phyloP scores from a whole-genome alignment of 2,888 invertebrate genomes.

The Patella caerulea region DNA sequence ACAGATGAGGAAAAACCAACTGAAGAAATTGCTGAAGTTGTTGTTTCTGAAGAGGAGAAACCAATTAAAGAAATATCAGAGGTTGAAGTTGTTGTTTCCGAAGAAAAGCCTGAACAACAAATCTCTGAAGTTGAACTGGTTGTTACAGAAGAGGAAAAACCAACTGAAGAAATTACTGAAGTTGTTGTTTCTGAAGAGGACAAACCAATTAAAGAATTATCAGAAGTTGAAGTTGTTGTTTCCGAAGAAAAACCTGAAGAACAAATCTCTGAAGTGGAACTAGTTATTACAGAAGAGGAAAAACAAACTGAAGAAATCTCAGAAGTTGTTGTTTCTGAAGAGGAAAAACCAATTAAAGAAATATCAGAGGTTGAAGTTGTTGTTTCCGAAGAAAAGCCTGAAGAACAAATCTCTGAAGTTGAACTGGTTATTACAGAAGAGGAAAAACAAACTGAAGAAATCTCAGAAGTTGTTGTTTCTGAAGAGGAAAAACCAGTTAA shows the following conservation, averaged over 20 bases:
- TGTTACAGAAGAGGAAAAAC: not conserved
- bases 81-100: not conserved
- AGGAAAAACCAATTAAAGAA: constrained; percentile 14
- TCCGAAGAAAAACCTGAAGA: constrained; percentile 14
- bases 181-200: not conserved
- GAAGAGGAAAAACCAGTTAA: not conserved
- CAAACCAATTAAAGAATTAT: constrained; percentile 4
- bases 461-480: not conserved
- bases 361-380: not conserved
- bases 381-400: constrained; percentile 13
- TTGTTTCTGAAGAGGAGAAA: constrained; percentile 18
- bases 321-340: constrained; percentile 10
- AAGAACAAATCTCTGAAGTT: not conserved
- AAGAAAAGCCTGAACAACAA: constrained; percentile 17
- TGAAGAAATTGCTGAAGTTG: constrained; percentile 32
- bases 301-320: constrained; percentile 21
- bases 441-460: not conserved
- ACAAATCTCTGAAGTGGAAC: constrained; percentile 22
- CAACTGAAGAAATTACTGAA: not conserved
- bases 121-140: constrained; percentile 16
- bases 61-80: constrained; percentile 18
- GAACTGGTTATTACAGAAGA: not conserved
- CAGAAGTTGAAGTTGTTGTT: not conserved
- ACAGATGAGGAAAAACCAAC: constrained; percentile 31
- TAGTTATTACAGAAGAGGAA: constrained; percentile 7